Evolutionary conservation across 2,888 invertebrate species (phyloP), one percentile per base, ranked within the genome.

Genomic region (Cylloceria caligata): DNA sequence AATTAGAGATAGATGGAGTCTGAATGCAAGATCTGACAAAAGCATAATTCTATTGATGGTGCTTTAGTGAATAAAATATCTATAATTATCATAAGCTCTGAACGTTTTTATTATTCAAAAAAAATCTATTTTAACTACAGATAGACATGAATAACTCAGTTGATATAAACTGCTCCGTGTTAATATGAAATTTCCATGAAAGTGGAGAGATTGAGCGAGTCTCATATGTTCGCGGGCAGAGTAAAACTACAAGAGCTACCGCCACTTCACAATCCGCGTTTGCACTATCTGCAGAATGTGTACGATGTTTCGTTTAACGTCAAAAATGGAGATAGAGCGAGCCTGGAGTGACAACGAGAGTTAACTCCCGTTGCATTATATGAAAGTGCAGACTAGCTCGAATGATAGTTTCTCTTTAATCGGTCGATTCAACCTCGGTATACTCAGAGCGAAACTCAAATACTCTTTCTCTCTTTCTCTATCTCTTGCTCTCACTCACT

Each of bases 391-490:
- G 24, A 30, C 42, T 55, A 16, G 36, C 27, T 47, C 36, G 52
- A 76, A 83, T 68, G 80, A 71, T 79, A 84, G 80, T 64, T 83
- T 81, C 84, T 73, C 83, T 84, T 84, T 81, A 84, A 83, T 65
- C 52, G 71, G 42, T 74, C 72, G 75, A 80, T 75, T 55, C 69
- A 16, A 36, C 65, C 60, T 36, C 57, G 11, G 39, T 45, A n/a
- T n/a, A 67, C 45, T 45, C 60, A 42, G 34, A 67, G 55, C 47
- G 21, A 16, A 45, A 9, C 55, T 11, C 27, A 30, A n/a, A n/a
- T n/a, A n/a, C n/a, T n/a, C n/a, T n/a, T n/a, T n/a, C n/a, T n/a
- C n/a, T n/a, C n/a, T n/a, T n/a, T n/a, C n/a, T n/a, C n/a, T n/a
- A n/a, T n/a, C n/a, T n/a, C n/a, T n/a, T n/a, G n/a, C n/a, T n/a